Conservation (phyloP, 2,113 vertebrate species). For the Prionailurus bengalensis region DNA sequence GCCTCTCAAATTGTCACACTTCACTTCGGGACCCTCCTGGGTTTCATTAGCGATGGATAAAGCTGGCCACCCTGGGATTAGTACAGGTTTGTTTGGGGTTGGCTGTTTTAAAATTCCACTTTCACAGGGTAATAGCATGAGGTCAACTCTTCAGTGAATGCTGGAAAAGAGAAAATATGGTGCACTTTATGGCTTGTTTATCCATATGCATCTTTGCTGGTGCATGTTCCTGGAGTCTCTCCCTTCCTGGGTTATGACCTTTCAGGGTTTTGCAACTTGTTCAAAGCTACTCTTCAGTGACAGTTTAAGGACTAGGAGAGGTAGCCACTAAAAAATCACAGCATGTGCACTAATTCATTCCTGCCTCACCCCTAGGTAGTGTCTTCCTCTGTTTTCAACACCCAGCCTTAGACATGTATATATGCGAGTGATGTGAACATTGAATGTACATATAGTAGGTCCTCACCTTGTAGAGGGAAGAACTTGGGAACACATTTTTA, state of each 20-base stretch:
- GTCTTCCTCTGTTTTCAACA: not conserved
- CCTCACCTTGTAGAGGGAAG: conserved; percentile 21
- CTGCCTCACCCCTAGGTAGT: not conserved
- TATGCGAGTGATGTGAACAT: not conserved
- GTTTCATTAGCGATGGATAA: conserved; percentile 75
- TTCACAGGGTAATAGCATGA: conserved; percentile 60
- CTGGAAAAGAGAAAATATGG: conserved; percentile 68
- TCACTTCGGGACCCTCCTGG: conserved; percentile 64
- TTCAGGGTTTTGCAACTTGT: conserved; percentile 66
- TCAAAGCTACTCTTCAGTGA: conserved; percentile 74
- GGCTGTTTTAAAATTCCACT: conserved; percentile 71
- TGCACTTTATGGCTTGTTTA: conserved; percentile 76
- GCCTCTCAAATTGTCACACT: conserved; percentile 77
- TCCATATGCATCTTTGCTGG: conserved; percentile 63
- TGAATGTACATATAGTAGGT: not conserved
- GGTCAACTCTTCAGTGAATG: conserved; percentile 62
- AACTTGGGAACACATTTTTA: not conserved
- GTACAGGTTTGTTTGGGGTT: conserved; percentile 66
- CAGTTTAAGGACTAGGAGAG: conserved; percentile 63
- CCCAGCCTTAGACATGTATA: not conserved
- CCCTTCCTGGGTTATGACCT: conserved; percentile 66
- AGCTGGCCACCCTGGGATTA: conserved; percentile 50
- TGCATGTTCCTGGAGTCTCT: conserved; percentile 23
- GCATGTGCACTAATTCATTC: not conserved
- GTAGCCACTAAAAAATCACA: conserved; percentile 65